Percentiles rank a stretch among this genome's conserved stretches.
phyloP scores from a whole-genome alignment of 1,140 invertebrate genomes.

The Diplogasteroides magnus region DNA sequence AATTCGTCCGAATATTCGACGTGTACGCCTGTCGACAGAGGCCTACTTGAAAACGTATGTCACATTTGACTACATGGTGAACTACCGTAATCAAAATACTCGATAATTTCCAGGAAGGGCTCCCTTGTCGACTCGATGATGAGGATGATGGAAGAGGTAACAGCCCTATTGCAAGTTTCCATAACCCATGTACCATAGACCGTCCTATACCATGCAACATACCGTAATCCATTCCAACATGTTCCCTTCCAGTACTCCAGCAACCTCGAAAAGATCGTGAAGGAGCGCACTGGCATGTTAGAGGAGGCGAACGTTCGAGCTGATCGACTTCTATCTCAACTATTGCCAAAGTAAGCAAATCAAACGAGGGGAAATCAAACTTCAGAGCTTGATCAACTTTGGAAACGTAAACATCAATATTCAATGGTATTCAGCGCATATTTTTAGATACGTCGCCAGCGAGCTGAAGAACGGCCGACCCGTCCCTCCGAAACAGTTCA shows the following conservation, averaged over 20 bases:
- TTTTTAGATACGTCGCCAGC: conserved; percentile 49
- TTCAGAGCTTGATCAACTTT: conserved; percentile 11
- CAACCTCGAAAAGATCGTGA: conserved; percentile 87
- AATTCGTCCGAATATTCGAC: conserved; percentile 46
- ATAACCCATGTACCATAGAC: no score
- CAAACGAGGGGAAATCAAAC: not conserved
- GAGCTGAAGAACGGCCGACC: conserved; percentile 50
- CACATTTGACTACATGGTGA: not conserved
- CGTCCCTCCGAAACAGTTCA: conserved; percentile 50
- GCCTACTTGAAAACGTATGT: conserved; percentile 49
- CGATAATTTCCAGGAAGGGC: conserved; percentile 42
- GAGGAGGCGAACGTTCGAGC: conserved; percentile 53
- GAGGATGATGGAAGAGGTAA: conserved; percentile 45
- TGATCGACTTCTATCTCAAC: conserved; percentile 50
- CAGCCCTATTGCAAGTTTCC: not conserved
- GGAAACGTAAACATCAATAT: not conserved
- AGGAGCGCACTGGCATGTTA: conserved; percentile 73
- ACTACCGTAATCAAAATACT: not conserved
- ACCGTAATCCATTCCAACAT: not conserved
- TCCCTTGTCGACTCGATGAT: conserved; percentile 55
- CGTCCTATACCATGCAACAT: no score
- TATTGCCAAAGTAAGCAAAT: conserved; percentile 37
- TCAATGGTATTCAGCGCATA: not conserved
- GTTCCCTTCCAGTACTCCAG: conserved; percentile 76
- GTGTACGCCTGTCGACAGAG: conserved; percentile 51